A percentile compares a stretch with the other conserved stretches of the same genome.
phyloP scores from a whole-genome alignment of 92 coral and sea anemone species.

The Paragorgia papillata region DNA sequence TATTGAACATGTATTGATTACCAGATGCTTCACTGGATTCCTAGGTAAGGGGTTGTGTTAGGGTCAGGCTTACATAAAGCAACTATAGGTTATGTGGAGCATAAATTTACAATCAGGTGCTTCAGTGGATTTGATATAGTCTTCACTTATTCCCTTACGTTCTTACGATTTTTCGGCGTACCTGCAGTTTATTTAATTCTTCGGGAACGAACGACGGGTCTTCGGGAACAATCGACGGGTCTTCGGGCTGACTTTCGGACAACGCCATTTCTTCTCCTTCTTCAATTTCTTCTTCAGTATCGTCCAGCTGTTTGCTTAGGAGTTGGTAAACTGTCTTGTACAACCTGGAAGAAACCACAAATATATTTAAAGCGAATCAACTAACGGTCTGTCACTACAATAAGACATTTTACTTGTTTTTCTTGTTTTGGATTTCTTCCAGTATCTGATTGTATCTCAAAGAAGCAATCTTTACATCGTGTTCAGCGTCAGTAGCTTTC shows the following conservation, averaged over 20 bases:
- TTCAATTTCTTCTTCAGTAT: conserved; percentile 28
- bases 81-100: too few relatives aligned
- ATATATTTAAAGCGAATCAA: background rate
- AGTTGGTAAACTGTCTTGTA: conserved; percentile 22
- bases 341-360: conserved; percentile 9
- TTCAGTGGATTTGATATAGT: too few relatives aligned
- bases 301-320: conserved; percentile 3
- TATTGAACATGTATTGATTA: too few relatives aligned
- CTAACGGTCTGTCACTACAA: too few relatives aligned
- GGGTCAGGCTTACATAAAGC: too few relatives aligned
- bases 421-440: conserved; percentile 42
- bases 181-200: conserved; percentile 26
- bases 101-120: too few relatives aligned
- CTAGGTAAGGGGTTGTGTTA: too few relatives aligned
- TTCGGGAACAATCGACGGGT: conserved; percentile 34
- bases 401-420: conserved; percentile 43
- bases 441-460: conserved; percentile 13
- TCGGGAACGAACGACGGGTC: conserved; percentile 32
- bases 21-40: too few relatives aligned
- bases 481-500: conserved; percentile 34
- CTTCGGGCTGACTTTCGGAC: conserved; percentile 24
- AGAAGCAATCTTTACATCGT: conserved; percentile 25
- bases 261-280: conserved; percentile 5
- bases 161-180: background rate
- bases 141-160: too few relatives aligned